phyloP scores from a whole-genome alignment of 2,888 invertebrate genomes.

The Melanostoma scalare region DNA sequence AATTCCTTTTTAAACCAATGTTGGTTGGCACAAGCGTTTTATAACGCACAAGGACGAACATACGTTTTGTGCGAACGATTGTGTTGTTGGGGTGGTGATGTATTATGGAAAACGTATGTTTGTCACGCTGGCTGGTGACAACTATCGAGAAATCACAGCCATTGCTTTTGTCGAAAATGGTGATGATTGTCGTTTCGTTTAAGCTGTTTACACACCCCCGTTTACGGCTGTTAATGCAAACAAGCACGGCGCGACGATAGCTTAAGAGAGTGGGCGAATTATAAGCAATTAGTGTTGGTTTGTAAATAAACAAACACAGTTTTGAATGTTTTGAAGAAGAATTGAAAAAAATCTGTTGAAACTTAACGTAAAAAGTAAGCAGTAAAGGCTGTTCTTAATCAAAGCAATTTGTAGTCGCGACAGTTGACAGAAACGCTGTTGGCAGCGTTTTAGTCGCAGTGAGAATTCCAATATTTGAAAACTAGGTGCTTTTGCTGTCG shows the following conservation, averaged over 20 bases:
- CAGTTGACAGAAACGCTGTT: too few species aligned
- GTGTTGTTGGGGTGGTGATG: slow-evolving; percentile 56
- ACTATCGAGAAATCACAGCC: slow-evolving; percentile 30
- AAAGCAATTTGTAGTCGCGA: too few species aligned
- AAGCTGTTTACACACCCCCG: slow-evolving; percentile 21
- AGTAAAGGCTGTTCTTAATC: too few species aligned
- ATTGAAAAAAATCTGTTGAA: too few species aligned
- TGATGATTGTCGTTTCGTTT: slow-evolving; percentile 4
- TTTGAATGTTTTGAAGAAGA: neutral
- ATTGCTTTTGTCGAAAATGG: slow-evolving; percentile 9
- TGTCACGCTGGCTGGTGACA: slow-evolving; percentile 62
- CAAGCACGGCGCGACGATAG: neutral
- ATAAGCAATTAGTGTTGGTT: slow-evolving; percentile 17
- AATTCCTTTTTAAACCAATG: slow-evolving; percentile 71
- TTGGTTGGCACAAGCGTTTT: slow-evolving; percentile 38
- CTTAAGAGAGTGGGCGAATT: slow-evolving; percentile 41
- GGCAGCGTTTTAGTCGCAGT: too few species aligned
- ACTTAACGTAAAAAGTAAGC: too few species aligned
- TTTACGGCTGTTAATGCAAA: slow-evolving; percentile 6
- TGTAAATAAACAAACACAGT: neutral
- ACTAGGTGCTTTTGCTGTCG: too few species aligned
- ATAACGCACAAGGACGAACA: slow-evolving; percentile 23
- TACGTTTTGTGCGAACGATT: slow-evolving; percentile 32
- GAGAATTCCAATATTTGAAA: too few species aligned
- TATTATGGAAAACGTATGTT: slow-evolving; percentile 72